A percentile compares a stretch with the other conserved stretches of the same genome.
These are phyloP conservation scores for Coranthus polyacanthus DNA, from an alignment of 2,797 vertebrate species.

Conservation along the genomic window DNA sequence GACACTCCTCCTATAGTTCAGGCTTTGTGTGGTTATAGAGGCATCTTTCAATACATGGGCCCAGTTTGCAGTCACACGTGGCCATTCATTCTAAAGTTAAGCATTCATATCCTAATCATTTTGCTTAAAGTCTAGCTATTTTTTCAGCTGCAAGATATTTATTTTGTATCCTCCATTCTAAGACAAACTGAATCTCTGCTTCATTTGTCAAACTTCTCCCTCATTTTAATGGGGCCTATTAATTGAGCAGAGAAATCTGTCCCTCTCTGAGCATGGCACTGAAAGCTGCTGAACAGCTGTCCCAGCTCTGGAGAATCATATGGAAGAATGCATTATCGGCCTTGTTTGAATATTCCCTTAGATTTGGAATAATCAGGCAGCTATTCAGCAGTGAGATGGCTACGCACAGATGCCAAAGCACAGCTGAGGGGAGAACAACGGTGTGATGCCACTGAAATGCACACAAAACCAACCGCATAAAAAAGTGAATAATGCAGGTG, in stretches of 20 bases:
- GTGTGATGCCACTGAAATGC: constrained; percentile 62
- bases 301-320: constrained; percentile 83
- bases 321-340: constrained; percentile 83
- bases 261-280: constrained; percentile 75
- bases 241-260: constrained; percentile 82
- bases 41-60: constrained; percentile 1
- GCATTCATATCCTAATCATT: constrained; percentile 57
- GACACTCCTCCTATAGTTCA: constrained; percentile 19
- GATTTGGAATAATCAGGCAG: constrained; percentile 86
- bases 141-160: constrained; percentile 29
- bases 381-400: constrained; percentile 82
- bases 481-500: constrained; percentile 81
- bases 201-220: constrained; percentile 71
- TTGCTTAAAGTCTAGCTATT: constrained; percentile 42
- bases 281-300: constrained; percentile 83
- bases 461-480: constrained; percentile 54
- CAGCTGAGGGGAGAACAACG: constrained; percentile 79
- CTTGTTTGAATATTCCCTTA: constrained; percentile 85
- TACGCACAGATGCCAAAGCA: constrained; percentile 83
- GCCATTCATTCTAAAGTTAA: constrained; percentile 57
- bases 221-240: constrained; percentile 77
- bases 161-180: constrained; percentile 25
- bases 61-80: constrained; percentile 20
- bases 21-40: constrained; percentile 44
- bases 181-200: constrained; percentile 61